Percentiles rank a stretch among this genome's conserved stretches.
Conservation (phyloP, 1,140 invertebrate genomes). For the Euglossa dilemma region DNA sequence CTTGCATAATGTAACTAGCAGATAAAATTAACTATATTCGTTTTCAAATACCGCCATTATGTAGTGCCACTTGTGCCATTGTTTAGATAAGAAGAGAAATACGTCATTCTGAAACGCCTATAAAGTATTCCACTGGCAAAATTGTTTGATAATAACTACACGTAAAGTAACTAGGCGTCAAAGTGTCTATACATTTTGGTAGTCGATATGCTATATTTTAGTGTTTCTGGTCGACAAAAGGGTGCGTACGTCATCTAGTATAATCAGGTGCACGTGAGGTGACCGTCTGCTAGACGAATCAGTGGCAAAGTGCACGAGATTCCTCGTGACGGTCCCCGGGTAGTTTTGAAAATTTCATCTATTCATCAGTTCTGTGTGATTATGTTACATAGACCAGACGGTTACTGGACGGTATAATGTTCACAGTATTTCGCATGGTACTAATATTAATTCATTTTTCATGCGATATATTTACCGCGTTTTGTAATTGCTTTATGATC, state of each 20-base stretch:
- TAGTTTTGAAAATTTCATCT: neutral
- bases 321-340: conserved; percentile 28
- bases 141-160: neutral
- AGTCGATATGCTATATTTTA: neutral
- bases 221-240: neutral
- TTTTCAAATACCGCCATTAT: neutral
- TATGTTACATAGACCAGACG: conserved; percentile 51
- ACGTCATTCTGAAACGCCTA: neutral
- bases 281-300: conserved; percentile 38
- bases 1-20: neutral
- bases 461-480: conserved; percentile 9
- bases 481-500: conserved; percentile 16
- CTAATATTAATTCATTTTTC: conserved; percentile 46
- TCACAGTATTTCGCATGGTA: conserved; percentile 40
- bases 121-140: neutral
- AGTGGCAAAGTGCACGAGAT: neutral
- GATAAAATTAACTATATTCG: neutral
- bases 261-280: conserved; percentile 36
- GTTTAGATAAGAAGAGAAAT: neutral
- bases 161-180: neutral
- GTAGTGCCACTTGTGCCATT: too few relatives aligned
- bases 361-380: conserved; percentile 12
- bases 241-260: conserved; percentile 9
- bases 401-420: conserved; percentile 39
- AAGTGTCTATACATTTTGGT: neutral